A percentile compares a stretch with the other conserved stretches of the same genome.
Conservation (phyloP, 2,888 invertebrate species). For the Lomographa bimaculata region DNA sequence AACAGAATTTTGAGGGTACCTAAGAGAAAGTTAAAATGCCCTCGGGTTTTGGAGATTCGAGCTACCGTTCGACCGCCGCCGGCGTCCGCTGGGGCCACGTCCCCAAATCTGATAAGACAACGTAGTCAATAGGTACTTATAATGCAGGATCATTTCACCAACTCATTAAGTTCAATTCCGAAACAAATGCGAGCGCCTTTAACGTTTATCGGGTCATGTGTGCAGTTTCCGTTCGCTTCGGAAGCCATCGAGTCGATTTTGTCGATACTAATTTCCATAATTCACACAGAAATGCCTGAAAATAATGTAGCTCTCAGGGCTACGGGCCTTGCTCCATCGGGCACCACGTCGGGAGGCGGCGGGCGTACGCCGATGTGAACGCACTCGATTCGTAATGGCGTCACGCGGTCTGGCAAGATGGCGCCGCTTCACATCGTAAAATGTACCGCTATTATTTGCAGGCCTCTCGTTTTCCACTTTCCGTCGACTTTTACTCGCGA, state of each 20-base stretch:
- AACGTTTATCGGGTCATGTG: constrained; percentile 23
- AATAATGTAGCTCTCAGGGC: constrained; percentile 34
- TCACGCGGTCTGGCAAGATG: constrained; percentile 81
- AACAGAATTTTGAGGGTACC: constrained; percentile 55
- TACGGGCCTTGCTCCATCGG: constrained; percentile 9
- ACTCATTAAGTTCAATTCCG: constrained; percentile 44
- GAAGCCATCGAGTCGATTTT: constrained; percentile 8
- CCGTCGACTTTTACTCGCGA: constrained; percentile 39
- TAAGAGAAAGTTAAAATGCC: constrained; percentile 52
- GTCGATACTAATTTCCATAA: constrained; percentile 22
- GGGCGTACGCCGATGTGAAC: constrained; percentile 47
- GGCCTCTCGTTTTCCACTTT: constrained; percentile 52
- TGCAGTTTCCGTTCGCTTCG: constrained; percentile 8
- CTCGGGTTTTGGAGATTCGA: constrained; percentile 18
- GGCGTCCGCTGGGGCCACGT: constrained; percentile 17
- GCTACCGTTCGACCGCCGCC: constrained; percentile 25
- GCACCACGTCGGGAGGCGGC: constrained; percentile 11
- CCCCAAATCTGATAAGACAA: constrained; percentile 16
- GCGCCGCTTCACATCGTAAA: constrained; percentile 57
- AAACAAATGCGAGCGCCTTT: constrained; percentile 30
- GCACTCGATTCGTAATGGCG: constrained; percentile 74
- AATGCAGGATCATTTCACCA: constrained; percentile 43
- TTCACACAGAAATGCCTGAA: constrained; percentile 35
- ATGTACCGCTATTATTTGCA: constrained; percentile 60
- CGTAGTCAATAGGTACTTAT: constrained; percentile 35